phyloP scores from a whole-genome alignment of 2,797 vertebrate genomes.

The Cuculus canorus region DNA sequence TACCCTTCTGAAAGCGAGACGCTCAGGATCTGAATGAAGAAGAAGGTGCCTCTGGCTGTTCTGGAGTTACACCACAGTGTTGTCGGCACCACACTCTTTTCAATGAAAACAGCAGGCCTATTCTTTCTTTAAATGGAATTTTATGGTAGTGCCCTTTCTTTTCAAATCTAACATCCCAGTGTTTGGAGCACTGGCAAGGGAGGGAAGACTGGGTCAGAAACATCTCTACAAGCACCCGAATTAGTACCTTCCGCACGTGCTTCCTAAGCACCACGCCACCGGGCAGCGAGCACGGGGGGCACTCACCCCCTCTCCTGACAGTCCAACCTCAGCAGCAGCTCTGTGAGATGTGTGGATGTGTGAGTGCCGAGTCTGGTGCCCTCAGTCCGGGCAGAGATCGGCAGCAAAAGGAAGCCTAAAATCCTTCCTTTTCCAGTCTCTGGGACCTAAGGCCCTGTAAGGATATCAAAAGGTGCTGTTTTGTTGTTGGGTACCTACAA shows the following conservation, averaged over 20 bases:
- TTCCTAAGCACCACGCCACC: neutral
- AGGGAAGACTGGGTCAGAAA: neutral
- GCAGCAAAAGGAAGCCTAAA: neutral
- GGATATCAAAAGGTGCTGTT: neutral
- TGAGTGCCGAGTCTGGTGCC: neutral
- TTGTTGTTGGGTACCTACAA: neutral
- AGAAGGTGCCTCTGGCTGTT: neutral
- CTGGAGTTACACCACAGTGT: neutral
- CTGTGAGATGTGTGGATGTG: neutral
- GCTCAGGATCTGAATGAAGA: neutral
- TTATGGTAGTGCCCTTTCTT: neutral
- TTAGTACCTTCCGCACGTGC: neutral
- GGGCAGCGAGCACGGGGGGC: rapidly evolving
- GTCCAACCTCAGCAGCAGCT: neutral
- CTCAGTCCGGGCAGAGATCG: neutral
- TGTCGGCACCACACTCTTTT: neutral
- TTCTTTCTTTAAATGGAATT: neutral
- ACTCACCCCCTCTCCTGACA: neutral
- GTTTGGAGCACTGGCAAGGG: neutral
- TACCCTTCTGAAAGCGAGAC: neutral
- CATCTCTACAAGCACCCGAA: neutral
- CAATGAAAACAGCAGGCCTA: neutral
- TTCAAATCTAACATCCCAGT: neutral
- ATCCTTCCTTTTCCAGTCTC: neutral
- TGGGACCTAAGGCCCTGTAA: neutral